A percentile compares a stretch with the other conserved stretches of the same genome.
phyloP scores from a whole-genome alignment of 2,797 vertebrate genomes.

The Falco naumanni region DNA sequence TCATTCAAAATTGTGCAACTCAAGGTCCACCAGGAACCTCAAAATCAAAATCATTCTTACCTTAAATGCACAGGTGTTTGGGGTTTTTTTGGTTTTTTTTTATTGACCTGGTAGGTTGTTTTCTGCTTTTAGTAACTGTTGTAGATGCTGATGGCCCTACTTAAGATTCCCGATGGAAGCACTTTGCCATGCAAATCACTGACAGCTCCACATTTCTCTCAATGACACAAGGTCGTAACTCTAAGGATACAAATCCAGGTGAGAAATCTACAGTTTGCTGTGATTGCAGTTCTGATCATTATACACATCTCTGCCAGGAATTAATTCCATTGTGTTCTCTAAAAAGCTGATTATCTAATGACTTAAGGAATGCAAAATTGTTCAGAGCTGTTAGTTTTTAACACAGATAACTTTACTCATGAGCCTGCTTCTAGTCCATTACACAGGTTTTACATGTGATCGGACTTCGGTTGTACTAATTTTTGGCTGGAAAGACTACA shows the following conservation, averaged over 20 bases:
- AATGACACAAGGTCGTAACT: not conserved
- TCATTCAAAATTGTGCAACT: not conserved
- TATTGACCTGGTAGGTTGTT: not conserved
- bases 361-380: not conserved
- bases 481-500: not conserved
- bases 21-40: not conserved
- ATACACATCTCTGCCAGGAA: not conserved
- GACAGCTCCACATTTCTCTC: not conserved
- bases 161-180: not conserved
- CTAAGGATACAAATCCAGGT: not conserved
- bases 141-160: not conserved
- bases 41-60: not conserved
- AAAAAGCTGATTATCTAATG: not conserved
- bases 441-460: not conserved
- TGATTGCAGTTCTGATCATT: not conserved
- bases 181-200: not conserved
- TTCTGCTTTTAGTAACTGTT: not conserved
- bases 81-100: not conserved
- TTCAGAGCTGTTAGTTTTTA: not conserved
- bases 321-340: not conserved
- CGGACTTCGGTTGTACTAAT: not conserved
- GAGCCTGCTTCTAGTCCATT: not conserved
- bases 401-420: not conserved
- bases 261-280: not conserved
- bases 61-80: not conserved